phyloP scores from a whole-genome alignment of 2,113 vertebrate species.

The Capreolus pygargus region DNA sequence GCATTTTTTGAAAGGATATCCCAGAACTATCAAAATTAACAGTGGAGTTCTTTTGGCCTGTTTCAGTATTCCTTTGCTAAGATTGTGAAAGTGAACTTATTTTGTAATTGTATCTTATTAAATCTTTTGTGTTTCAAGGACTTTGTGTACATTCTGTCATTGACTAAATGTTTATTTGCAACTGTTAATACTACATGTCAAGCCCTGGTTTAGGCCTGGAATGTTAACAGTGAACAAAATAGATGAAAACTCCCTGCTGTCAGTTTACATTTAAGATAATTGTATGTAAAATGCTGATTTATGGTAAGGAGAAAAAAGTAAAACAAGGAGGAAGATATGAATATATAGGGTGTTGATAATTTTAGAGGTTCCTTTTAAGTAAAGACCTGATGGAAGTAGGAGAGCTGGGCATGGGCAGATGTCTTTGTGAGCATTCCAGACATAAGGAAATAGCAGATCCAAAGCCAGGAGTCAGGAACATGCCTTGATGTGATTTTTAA shows the following conservation, averaged over 20 bases:
- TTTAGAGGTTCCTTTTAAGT: neutral
- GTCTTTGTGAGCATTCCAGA: neutral
- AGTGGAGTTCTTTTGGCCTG: constrained; percentile 15
- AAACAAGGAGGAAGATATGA: neutral
- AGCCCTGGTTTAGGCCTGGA: neutral
- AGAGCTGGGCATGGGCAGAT: neutral
- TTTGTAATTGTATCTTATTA: constrained; percentile 28
- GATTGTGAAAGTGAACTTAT: constrained; percentile 30
- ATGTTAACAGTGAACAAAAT: neutral
- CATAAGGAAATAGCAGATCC: neutral
- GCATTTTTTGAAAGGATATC: neutral
- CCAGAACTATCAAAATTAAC: neutral
- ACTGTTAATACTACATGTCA: neutral
- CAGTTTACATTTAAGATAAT: neutral
- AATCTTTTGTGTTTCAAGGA: constrained; percentile 14
- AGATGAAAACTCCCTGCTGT: neutral
- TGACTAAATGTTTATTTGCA: constrained; percentile 24
- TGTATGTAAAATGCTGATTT: neutral
- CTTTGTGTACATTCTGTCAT: neutral
- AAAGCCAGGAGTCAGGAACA: neutral
- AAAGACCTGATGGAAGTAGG: neutral
- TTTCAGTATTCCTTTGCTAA: constrained; percentile 1
- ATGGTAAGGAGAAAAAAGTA: neutral
- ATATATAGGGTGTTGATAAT: neutral
- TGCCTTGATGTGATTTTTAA: neutral